These are phyloP conservation scores for Uropsilus gracilis DNA, from an alignment of 2,113 vertebrate genomes.

Conservation along the genomic window DNA sequence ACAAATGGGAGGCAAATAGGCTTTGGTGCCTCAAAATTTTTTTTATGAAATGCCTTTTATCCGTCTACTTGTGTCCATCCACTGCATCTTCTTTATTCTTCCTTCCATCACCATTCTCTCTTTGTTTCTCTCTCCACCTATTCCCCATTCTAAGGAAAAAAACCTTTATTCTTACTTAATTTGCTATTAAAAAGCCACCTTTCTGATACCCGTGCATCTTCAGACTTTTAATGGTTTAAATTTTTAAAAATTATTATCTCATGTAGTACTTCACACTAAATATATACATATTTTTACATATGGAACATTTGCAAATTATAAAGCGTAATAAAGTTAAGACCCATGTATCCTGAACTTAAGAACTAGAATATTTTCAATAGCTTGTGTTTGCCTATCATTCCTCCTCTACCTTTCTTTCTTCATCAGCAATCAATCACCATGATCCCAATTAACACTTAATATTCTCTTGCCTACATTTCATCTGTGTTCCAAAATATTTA, in stretches of 20 bases:
- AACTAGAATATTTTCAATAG: background rate
- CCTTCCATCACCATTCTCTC: background rate
- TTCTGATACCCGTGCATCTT: background rate
- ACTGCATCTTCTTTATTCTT: background rate
- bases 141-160: too few species aligned
- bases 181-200: background rate
- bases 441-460: background rate
- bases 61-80: background rate
- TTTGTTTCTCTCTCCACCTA: background rate
- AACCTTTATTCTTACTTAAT: background rate
- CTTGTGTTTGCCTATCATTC: background rate
- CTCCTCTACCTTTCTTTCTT: background rate
- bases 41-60: background rate
- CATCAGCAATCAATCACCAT: background rate
- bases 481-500: background rate
- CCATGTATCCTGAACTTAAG: background rate
- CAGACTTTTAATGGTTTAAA: background rate
- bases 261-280: background rate
- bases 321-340: slow-evolving; percentile 8
- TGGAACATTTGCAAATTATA: background rate
- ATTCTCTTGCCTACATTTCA: background rate
- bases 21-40: background rate
- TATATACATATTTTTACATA: background rate
- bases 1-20: background rate
- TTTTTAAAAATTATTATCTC: background rate